These are phyloP conservation scores for Elmis aenea DNA, from an alignment of 2,888 invertebrate species.

Conservation along the genomic window DNA sequence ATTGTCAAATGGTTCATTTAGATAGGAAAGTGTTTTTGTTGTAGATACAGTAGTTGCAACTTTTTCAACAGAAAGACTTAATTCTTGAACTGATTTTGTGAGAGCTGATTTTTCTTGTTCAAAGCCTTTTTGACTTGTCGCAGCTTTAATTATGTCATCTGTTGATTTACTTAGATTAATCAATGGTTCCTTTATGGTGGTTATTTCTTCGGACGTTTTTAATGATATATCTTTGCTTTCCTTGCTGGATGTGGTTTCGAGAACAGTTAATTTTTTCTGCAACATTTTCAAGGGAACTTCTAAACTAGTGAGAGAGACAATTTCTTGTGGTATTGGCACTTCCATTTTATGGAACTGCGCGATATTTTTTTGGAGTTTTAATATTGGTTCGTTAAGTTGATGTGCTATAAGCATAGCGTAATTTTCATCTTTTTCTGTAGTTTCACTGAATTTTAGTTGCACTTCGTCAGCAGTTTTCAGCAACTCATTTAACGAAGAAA, in stretches of 20 bases:
- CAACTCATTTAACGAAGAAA: no score
- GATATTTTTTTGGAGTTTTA: conserved; percentile 9
- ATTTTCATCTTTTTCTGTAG: no score
- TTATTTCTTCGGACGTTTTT: conserved; percentile 16
- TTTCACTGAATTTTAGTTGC: no score
- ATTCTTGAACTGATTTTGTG: conserved; percentile 6
- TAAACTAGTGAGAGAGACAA: conserved; percentile 3
- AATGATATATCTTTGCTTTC: conserved; percentile 10
- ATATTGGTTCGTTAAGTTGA: conserved; percentile 10
- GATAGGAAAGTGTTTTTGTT: conserved; percentile 5
- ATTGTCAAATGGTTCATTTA: conserved; percentile 12
- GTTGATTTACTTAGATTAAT: conserved; percentile 21
- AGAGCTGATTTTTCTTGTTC: conserved; percentile 6
- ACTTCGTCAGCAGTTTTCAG: no score
- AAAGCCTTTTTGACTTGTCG: conserved; percentile 4
- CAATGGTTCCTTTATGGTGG: conserved; percentile 25
- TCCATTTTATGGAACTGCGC: no score
- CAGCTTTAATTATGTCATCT: conserved; percentile 8
- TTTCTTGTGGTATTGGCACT: background rate
- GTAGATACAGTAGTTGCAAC: conserved; percentile 3
- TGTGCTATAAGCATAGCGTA: background rate
- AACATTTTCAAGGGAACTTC: conserved; percentile 10
- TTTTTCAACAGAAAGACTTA: conserved; percentile 3
- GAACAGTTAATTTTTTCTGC: conserved; percentile 12
- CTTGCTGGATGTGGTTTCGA: conserved; percentile 10